Conservation (phyloP, 2,113 vertebrate genomes). For the Gulo gulo region DNA sequence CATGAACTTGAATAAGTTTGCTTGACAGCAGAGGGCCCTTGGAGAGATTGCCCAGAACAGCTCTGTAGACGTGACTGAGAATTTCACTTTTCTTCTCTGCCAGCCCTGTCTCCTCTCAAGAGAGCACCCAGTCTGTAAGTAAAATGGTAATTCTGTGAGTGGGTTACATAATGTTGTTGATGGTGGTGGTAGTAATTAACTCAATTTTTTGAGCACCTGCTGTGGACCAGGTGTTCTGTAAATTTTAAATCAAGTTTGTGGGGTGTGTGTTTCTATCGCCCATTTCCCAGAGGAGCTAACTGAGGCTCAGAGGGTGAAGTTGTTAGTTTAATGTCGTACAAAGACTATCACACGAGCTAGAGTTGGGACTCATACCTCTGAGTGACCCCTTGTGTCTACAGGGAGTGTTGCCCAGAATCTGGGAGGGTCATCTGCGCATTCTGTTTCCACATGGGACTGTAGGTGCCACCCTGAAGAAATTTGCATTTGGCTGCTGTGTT, state of each 20-base stretch:
- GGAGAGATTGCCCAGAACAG: neutral
- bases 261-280: neutral
- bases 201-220: neutral
- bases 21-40: neutral
- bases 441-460: fast-evolving
- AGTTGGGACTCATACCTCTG: neutral
- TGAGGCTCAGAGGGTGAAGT: neutral
- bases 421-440: neutral
- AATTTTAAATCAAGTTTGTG: neutral
- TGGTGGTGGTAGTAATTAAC: neutral
- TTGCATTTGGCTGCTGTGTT: neutral
- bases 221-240: neutral
- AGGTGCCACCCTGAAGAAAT: neutral
- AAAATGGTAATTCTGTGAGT: neutral
- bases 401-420: neutral
- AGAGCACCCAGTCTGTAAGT: neutral
- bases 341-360: neutral
- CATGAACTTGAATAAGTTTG: neutral
- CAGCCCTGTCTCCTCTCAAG: neutral
- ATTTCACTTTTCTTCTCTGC: neutral
- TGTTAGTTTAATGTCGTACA: neutral
- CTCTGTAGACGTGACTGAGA: neutral
- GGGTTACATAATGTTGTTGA: neutral
- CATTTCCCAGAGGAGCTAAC: neutral
- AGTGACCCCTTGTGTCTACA: neutral